phyloP scores from a whole-genome alignment of 2,888 invertebrate species.

The Synanthedon vespiformis region DNA sequence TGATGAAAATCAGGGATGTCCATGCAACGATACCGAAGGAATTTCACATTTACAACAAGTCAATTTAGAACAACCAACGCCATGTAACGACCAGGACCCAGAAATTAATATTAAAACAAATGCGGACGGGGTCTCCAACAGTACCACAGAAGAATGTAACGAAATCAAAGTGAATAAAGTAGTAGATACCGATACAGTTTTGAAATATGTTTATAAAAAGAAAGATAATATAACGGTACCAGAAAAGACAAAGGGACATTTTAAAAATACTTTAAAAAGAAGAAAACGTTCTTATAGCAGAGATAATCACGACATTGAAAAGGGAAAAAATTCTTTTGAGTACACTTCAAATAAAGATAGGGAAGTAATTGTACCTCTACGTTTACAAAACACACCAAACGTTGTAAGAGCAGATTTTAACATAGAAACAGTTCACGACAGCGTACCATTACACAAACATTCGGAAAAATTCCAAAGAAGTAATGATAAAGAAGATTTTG shows the following conservation, averaged over 20 bases:
- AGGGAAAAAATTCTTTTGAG: constrained; percentile 27
- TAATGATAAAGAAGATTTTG: constrained; percentile 7
- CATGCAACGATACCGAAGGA: neutral
- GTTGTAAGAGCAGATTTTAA: constrained; percentile 35
- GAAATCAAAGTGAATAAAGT: constrained; percentile 9
- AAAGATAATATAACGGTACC: constrained; percentile 16
- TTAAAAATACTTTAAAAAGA: constrained; percentile 38
- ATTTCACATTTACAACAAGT: neutral
- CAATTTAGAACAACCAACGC: neutral
- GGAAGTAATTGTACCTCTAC: neutral
- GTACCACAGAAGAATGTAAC: constrained; percentile 3
- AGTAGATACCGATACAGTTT: constrained; percentile 23
- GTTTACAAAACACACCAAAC: neutral
- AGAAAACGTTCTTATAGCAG: constrained; percentile 26
- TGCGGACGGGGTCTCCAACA: neutral
- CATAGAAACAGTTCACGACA: constrained; percentile 40
- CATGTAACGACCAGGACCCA: neutral
- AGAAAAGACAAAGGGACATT: constrained; percentile 32
- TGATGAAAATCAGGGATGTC: neutral
- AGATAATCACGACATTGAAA: constrained; percentile 12
- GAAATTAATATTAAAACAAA: constrained; percentile 1
- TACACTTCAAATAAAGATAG: constrained; percentile 21
- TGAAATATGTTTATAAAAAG: constrained; percentile 46
- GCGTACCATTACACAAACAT: constrained; percentile 4
- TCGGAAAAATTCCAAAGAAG: constrained; percentile 4